phyloP scores from a whole-genome alignment of 2,113 vertebrate species.

The Merops nubicus region DNA sequence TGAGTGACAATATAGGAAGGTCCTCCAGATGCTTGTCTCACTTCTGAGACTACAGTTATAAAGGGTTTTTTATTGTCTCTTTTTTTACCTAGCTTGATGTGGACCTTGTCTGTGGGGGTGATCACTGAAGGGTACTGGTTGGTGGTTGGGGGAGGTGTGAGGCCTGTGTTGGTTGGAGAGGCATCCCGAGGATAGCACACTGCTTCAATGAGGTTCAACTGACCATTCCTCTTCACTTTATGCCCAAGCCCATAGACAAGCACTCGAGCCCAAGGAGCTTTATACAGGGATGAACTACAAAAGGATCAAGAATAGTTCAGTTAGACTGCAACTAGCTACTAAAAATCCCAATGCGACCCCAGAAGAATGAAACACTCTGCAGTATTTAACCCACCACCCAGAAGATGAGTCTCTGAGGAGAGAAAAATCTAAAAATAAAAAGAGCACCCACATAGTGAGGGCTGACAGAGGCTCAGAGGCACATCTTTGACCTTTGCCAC shows the following conservation, averaged over 20 bases:
- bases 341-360: neutral
- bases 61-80: no score
- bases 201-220: conserved; percentile 93
- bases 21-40: neutral
- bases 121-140: conserved; percentile 95
- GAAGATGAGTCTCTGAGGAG: neutral
- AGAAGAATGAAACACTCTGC: neutral
- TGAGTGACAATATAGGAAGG: rapidly evolving
- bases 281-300: conserved; percentile 92
- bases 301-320: neutral
- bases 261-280: conserved; percentile 94
- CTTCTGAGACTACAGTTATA: neutral
- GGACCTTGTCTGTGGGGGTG: conserved; percentile 93
- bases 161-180: conserved; percentile 95
- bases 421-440: neutral
- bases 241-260: conserved; percentile 93
- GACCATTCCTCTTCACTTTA: conserved; percentile 93
- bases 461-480: neutral
- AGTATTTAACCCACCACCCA: neutral
- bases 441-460: neutral
- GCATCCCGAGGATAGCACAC: conserved; percentile 94
- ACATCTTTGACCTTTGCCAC: neutral
- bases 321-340: neutral
- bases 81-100: conserved; percentile 90
- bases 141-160: conserved; percentile 93